Evolutionary conservation across 1,140 invertebrate genomes (phyloP).

Genomic region (Octopus bimaculoides): DNA sequence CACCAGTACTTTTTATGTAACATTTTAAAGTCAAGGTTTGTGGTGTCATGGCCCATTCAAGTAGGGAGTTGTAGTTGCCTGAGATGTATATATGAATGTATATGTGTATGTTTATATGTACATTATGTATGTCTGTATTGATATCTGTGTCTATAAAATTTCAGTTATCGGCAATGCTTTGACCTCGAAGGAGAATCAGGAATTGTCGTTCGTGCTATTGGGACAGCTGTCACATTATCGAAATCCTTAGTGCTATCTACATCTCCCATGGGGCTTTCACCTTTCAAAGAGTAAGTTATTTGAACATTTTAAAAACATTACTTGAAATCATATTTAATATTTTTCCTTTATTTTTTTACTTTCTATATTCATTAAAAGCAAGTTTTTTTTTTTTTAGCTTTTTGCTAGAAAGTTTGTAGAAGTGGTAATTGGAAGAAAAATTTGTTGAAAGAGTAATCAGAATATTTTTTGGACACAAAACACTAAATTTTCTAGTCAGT

Average conservation of each 20-base stretch:
- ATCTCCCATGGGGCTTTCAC: conserved; percentile 39
- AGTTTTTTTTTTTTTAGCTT: background rate
- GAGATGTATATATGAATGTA: background rate
- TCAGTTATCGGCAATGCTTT: conserved; percentile 87
- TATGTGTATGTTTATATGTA: background rate
- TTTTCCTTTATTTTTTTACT: conserved; percentile 2
- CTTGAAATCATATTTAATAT: conserved; percentile 5
- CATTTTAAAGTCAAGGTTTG: too few relatives aligned
- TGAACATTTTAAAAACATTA: background rate
- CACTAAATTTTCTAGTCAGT: background rate
- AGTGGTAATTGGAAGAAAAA: too few relatives aligned
- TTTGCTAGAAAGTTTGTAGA: too few relatives aligned
- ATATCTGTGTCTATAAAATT: background rate
- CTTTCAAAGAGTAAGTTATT: conserved; percentile 49
- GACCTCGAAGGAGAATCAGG: conserved; percentile 96
- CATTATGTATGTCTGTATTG: background rate
- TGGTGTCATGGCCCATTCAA: too few relatives aligned
- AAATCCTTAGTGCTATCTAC: conserved; percentile 26
- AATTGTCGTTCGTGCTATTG: conserved; percentile 86
- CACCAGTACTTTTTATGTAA: too few relatives aligned
- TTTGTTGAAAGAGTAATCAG: too few relatives aligned
- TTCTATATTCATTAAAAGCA: background rate
- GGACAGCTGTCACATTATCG: conserved; percentile 69
- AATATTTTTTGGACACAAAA: too few relatives aligned
- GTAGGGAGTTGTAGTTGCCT: too few relatives aligned